Base-by-base conservation (phyloP, 2,888 invertebrate genomes). In the Patella caerulea region DNA sequence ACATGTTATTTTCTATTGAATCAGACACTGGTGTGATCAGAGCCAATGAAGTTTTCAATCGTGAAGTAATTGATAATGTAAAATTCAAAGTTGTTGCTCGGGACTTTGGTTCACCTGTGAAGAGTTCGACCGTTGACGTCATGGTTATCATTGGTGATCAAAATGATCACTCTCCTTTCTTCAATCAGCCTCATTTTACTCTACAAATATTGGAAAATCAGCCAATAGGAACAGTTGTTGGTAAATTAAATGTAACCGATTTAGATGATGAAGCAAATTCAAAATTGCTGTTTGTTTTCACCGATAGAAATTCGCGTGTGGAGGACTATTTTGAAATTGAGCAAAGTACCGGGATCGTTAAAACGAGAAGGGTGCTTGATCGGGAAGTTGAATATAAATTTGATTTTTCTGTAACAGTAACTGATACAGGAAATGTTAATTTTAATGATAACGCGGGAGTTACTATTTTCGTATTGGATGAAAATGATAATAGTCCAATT, bases 201-300 rank as follows among this genome's bases (percentile, higher is more conserved):
- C 95, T 97, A 0, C 94, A 95, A 17, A 95, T 98, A 0, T 93
- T 96, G 53, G 99, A 99, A 92, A 96, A 96, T 4, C 96, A 96
- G 1, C 95, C 96, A 17, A 94, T 96, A 2, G 97, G 97, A 0
- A 95, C 96, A 0, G 96, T 96, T 0, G 95, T 98, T 0, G 94
- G 97, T 0, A 97, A 96, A 0, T 93, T 98, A 1, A 95, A 97
- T 82, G 98, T 98, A 0, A 96, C 96, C 0, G 98, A 98, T 91
- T 95, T 96, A 88, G 98, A 98, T 89, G 94, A 95, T 72, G 97
- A 96, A 4, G 95, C 95, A 86, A 98, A 98, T 91, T 96, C 96
- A 29, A 96, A 97, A 91, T 65, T 65, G 24, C 94, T 17, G 95
- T 79, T 76, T 59, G 59, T 69, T 17, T 77, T 76, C 4, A 71